Base-by-base conservation (phyloP, 2,888 invertebrate species). In the Lumbricus terrestris region DNA sequence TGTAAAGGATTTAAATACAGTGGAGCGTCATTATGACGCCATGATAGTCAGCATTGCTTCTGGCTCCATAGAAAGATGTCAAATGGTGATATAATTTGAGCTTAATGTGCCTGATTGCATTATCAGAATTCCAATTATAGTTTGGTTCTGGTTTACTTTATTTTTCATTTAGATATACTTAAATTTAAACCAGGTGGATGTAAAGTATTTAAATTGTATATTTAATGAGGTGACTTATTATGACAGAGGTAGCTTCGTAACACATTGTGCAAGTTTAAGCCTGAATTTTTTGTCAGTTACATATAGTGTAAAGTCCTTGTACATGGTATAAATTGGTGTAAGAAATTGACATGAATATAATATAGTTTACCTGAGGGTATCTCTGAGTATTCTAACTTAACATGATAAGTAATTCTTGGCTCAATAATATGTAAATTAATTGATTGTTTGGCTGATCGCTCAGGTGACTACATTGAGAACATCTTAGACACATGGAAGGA, bases 391-490 rank as follows among this genome's bases (percentile, higher is more conserved):
- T 69, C n/a, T 29, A n/a, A 69, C 13, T 69, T 69, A 69, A 8
- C 13, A 1, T 69, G n/a, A 69, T 69, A 69, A 69, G 69, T 47
- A n/a, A n/a, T 69, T n/a, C 29, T 8, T 69, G 69, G 29, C n/a
- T n/a, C 69, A 69, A n/a, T n/a, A 69, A n/a, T n/a, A 40, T 40
- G 15, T 15, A n/a, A n/a, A 20, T 47, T 47, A 69, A 69, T 13
- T n/a, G 29, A 69, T 69, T 69, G 69, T 29, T n/a, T n/a, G n/a
- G n/a, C n/a, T n/a, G n/a, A n/a, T n/a, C n/a, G n/a, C n/a, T 15
- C 85, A 90, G 90, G 90, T 20, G 90, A 82, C 38, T 83, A 38
- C 33, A 90, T 90, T 33, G 90, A 90, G 40, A 83, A 83, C 33
- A 90, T 90, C 37, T 37, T 83, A 33, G 85, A 6, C 5, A n/a